Base-by-base conservation (phyloP, 2,113 vertebrate species). In the pig (Sus scrofa) region DNA sequence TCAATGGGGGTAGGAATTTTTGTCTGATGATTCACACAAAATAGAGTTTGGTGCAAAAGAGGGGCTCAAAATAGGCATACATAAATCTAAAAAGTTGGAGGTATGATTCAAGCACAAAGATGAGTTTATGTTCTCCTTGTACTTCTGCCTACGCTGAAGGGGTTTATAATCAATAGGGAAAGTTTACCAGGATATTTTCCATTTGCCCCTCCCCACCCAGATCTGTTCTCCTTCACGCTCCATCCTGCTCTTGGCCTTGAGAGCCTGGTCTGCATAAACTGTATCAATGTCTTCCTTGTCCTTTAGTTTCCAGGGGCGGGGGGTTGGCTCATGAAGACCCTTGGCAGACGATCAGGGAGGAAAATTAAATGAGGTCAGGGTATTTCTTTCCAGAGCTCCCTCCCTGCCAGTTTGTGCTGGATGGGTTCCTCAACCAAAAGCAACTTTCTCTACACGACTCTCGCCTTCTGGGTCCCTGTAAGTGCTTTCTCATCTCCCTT, bases 221-320 rank as follows among this genome's bases (percentile, higher is more conserved):
- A 74, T 79, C 52, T 95, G n/a, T 26, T n/a, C n/a, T 74, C 63
- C 44, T 86, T 74, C 65, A 56, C 82, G 86, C 73, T 85, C 63
- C 16, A 65, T 60, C 62, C 22, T 78, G n/a, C 32, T 85, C 34
- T 77, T 20, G 73, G 11, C 70, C 13, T 91, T 86, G 37, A 89
- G 12, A 89, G 34, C n/a, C 50, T 74, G 26, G 54, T 70, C 60
- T 94, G 11, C 75, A 88, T 58, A 65, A 96, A 39, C 27, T 24
- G 30, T 86, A 37, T 65, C 75, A 82, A 37, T 32, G 6, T 82
- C 9, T 86, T 77, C 22, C 44, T 94, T 89, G 24, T n/a, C 63
- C 22, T 88, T 85, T 86, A 32, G 26, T 83, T 86, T 92, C 27
- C 32, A 89, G 9, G 96, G 94, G 20, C 9, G 96, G 94, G 20